Evolutionary conservation across 2,113 vertebrate species (phyloP), one percentile per base, ranked within the genome.

Genomic region (Vulpes ferrilata): DNA sequence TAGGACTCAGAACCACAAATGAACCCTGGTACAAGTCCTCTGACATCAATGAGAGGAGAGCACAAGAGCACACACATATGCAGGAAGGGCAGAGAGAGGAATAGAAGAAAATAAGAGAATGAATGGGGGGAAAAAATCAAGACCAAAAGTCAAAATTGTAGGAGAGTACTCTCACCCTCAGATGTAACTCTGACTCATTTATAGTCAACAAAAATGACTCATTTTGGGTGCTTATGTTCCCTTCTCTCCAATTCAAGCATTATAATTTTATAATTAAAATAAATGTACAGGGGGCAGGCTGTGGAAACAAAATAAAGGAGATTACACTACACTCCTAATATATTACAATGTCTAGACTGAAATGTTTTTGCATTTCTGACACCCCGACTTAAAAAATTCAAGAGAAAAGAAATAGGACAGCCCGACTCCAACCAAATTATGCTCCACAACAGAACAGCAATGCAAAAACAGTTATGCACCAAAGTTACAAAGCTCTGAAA

Each of bases 231-330:
- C 73, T 69, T 71, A 85, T 60, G 71, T 91, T 93, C 92, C 43
- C 25, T 91, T 97, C 76, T 95, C 30, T 67, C 81, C 78, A 51
- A 20, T 25, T 38, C 59, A 90, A 94, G 74, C 73, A 83, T 71
- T 87, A 60, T 92, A 94, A 94, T 94, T 92, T 94, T 65, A 90
- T 74, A 94, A 93, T 93, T 94, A 73, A 95, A 96, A 48, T 76
- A 76, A 94, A 83, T 2, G 32, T 92, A 89, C 23, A 85, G 35
- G 55, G 65, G 51, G 11, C 10, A 97, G 83, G 22, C 65, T 60
- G 13, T 81, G 43, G 64, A 69, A 27, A 83, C n/a, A 83, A 79
- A 83, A 30, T 43, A 76, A 64, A 81, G 89, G 55, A 71, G 27
- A 76, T 81, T 90, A 85, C 13, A 74, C 13, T 22, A 51, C 48